Conservation (phyloP, 1,140 invertebrate species). For the Drosophila ohnishii region DNA sequence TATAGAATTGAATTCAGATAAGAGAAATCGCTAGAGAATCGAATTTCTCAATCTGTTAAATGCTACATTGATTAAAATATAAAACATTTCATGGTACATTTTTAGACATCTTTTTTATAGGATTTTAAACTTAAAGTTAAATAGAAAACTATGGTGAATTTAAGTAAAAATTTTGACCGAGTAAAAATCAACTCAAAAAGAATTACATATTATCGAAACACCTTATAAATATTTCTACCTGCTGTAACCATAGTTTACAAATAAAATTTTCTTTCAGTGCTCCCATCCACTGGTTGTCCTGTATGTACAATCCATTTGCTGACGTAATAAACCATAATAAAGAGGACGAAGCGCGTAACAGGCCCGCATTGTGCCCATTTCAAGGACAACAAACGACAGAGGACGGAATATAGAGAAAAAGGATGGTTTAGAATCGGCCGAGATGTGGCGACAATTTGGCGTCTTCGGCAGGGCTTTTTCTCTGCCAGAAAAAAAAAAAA, state of each 20-base stretch:
- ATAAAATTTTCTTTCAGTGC: neutral
- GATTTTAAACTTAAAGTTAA: too few species aligned
- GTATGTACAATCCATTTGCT: slow-evolving; percentile 34
- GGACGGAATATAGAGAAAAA: neutral
- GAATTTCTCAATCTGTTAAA: too few species aligned
- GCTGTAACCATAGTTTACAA: too few species aligned
- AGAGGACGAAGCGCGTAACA: slow-evolving; percentile 52
- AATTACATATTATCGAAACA: too few species aligned
- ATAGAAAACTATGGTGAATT: too few species aligned
- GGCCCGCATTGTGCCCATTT: slow-evolving; percentile 59
- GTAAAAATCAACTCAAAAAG: too few species aligned
- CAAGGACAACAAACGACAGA: slow-evolving; percentile 50
- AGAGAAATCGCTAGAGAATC: too few species aligned
- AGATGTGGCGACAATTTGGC: slow-evolving; percentile 46
- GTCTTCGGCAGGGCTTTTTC: slow-evolving; percentile 18
- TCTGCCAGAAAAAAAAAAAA: neutral
- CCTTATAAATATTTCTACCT: too few species aligned
- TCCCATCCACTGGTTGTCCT: neutral
- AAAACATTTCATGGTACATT: too few species aligned
- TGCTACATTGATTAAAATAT: too few species aligned
- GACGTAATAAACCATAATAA: slow-evolving; percentile 75
- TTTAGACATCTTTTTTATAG: too few species aligned
- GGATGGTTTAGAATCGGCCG: neutral
- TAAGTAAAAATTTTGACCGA: too few species aligned
- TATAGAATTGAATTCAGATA: neutral